Evolutionary conservation across 1,140 invertebrate genomes (phyloP).

Genomic region (Micrasema longulum): DNA sequence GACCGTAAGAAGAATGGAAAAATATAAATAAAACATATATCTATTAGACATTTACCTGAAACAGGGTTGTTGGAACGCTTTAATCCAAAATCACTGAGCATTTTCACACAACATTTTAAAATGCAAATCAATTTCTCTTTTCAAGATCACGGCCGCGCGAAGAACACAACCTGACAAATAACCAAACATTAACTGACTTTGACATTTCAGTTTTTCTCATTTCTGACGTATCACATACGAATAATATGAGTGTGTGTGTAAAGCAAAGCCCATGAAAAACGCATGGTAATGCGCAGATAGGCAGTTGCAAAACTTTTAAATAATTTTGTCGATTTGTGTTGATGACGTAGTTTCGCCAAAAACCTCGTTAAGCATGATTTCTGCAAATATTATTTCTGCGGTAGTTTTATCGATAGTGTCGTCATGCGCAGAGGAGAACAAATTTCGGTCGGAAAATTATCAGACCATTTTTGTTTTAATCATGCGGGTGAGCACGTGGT

Average conservation of each 20-base stretch:
- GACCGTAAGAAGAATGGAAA: conserved; percentile 10
- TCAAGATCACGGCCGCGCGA: conserved; percentile 36
- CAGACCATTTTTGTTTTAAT: too few species aligned
- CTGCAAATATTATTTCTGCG: too few species aligned
- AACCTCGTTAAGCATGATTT: too few species aligned
- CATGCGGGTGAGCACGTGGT: conserved; percentile 1
- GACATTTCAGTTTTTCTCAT: conserved; percentile 27
- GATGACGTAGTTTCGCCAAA: too few species aligned
- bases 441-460: too few species aligned
- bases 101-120: conserved; percentile 39
- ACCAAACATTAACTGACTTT: conserved; percentile 36
- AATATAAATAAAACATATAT: conserved; percentile 13
- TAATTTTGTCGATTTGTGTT: too few species aligned
- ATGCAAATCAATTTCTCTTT: conserved; percentile 27
- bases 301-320: too few species aligned
- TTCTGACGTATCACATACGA: conserved; percentile 33
- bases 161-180: conserved; percentile 22
- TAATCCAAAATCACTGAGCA: conserved; percentile 36
- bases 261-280: too few species aligned
- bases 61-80: neutral
- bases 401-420: too few species aligned
- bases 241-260: conserved; percentile 14
- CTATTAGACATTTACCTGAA: conserved; percentile 9
- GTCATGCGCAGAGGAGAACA: too few species aligned
- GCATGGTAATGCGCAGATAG: too few species aligned